phyloP scores from a whole-genome alignment of 2,113 vertebrate species.

The Seriola rivoliana region DNA sequence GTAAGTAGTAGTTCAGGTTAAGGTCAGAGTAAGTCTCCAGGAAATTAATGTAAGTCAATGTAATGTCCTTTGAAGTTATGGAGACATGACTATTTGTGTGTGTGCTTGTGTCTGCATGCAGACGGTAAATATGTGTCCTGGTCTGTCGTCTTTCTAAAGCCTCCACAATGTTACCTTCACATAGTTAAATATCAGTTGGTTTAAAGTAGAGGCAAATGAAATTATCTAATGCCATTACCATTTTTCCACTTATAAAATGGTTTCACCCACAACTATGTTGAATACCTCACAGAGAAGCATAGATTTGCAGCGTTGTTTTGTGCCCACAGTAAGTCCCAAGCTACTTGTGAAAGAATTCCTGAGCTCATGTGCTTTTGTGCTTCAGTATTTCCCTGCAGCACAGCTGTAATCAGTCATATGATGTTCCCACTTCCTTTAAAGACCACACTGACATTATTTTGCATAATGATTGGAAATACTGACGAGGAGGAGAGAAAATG shows the following conservation, averaged over 20 bases:
- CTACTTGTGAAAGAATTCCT: slow-evolving; percentile 53
- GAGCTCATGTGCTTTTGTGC: slow-evolving; percentile 54
- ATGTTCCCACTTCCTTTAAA: slow-evolving; percentile 34
- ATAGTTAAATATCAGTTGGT: slow-evolving; percentile 9
- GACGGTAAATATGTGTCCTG: not conserved
- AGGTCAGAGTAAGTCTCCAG: no score
- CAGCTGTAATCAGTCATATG: slow-evolving; percentile 55
- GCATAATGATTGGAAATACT: slow-evolving; percentile 50
- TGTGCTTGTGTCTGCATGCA: slow-evolving; percentile 3
- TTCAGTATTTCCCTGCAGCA: slow-evolving; percentile 34
- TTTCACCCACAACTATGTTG: slow-evolving; percentile 9
- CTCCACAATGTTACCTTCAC: not conserved
- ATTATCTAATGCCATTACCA: slow-evolving; percentile 19
- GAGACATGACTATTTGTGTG: no score
- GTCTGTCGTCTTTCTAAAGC: not conserved
- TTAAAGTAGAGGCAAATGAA: slow-evolving; percentile 12
- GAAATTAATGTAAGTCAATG: no score
- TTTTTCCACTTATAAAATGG: slow-evolving; percentile 16
- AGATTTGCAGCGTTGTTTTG: slow-evolving; percentile 11
- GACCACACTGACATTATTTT: slow-evolving; percentile 51
- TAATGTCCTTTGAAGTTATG: no score
- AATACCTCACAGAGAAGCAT: slow-evolving; percentile 8
- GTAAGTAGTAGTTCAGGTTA: no score
- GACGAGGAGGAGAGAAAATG: not conserved
- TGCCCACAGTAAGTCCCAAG: slow-evolving; percentile 34